These are phyloP conservation scores for Drosophila trichaetosa DNA, from an alignment of 2,888 invertebrate genomes.

Conservation along the genomic window DNA sequence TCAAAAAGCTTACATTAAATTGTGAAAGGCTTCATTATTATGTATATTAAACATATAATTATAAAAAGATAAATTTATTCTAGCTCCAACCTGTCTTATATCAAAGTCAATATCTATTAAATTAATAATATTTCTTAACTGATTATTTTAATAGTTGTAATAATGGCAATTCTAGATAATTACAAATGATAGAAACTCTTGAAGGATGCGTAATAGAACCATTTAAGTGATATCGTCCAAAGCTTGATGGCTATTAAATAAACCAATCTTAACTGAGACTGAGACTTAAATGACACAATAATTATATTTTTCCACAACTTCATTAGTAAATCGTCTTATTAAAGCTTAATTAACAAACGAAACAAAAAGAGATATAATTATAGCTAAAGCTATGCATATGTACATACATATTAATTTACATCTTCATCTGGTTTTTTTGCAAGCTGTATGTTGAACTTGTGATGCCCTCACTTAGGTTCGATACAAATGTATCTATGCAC, in stretches of 20 bases:
- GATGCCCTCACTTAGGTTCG: slow-evolving; percentile 36
- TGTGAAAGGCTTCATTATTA: not conserved
- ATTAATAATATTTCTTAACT: not conserved
- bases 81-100: not conserved
- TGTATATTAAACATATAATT: not conserved
- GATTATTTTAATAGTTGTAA: not conserved
- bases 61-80: not conserved
- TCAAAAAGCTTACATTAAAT: not conserved
- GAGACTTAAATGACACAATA: not conserved
- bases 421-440: slow-evolving; percentile 3
- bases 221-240: slow-evolving; percentile 6
- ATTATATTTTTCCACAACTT: not conserved
- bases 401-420: slow-evolving; percentile 4
- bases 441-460: slow-evolving; percentile 44
- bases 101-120: not conserved
- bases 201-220: not conserved
- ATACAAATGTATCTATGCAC: not conserved
- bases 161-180: slow-evolving; percentile 1
- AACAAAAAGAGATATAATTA: not conserved
- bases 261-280: not conserved
- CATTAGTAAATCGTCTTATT: slow-evolving; percentile 13
- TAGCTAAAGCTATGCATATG: not conserved
- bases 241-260: not conserved
- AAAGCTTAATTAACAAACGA: slow-evolving; percentile 13
- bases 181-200: not conserved